Evolutionary conservation across 2,113 vertebrate species (phyloP).

Genomic region (Xenopus tropicalis): DNA sequence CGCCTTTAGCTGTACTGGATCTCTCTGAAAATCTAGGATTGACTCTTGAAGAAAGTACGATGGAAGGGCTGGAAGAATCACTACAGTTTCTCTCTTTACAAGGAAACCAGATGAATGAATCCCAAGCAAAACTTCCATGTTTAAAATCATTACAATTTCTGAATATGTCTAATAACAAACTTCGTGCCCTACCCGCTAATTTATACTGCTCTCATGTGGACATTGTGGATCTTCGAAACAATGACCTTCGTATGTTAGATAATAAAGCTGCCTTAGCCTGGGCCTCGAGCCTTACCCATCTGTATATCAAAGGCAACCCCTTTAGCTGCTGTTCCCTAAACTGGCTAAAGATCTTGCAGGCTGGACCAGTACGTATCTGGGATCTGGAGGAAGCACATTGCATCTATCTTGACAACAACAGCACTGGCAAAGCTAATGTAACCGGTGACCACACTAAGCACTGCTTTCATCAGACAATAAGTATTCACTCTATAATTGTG

Average conservation of each 20-base stretch:
- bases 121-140: slow-evolving; percentile 59
- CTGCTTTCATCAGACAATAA: neutral
- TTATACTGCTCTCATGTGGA: slow-evolving; percentile 59
- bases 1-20: slow-evolving; percentile 63
- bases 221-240: slow-evolving; percentile 61
- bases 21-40: slow-evolving; percentile 64
- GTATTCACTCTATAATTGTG: slow-evolving; percentile 11
- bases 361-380: slow-evolving; percentile 47
- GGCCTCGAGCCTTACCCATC: slow-evolving; percentile 48
- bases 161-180: slow-evolving; percentile 61
- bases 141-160: slow-evolving; percentile 55
- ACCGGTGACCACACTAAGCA: neutral
- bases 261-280: slow-evolving; percentile 12
- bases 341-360: slow-evolving; percentile 61
- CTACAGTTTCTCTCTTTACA: slow-evolving; percentile 66
- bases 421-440: slow-evolving; percentile 19
- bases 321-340: slow-evolving; percentile 69
- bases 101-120: slow-evolving; percentile 56
- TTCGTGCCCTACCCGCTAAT: slow-evolving; percentile 55
- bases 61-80: slow-evolving; percentile 59
- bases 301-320: slow-evolving; percentile 65
- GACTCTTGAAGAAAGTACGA: slow-evolving; percentile 46
- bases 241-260: slow-evolving; percentile 55
- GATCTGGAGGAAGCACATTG: slow-evolving; percentile 60
- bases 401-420: slow-evolving; percentile 34